phyloP scores from a whole-genome alignment of 2,797 vertebrate species.

The Varecia variegata region DNA sequence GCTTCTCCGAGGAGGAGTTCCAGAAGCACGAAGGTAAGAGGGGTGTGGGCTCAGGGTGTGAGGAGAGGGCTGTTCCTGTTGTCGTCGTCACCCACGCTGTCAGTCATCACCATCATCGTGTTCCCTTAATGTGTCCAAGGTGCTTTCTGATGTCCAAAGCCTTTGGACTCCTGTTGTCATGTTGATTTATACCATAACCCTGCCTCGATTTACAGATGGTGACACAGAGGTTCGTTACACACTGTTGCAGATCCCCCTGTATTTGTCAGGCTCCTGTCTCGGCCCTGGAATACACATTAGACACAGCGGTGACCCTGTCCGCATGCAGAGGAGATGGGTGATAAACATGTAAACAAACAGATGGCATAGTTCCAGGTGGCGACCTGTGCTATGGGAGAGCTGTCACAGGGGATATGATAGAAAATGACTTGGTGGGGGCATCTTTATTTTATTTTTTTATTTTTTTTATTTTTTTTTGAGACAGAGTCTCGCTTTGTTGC shows the following conservation, averaged over 20 bases:
- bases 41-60: fast-evolving
- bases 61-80: fast-evolving
- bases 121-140: fast-evolving
- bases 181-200: not conserved
- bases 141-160: fast-evolving
- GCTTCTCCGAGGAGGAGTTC: conserved; percentile 89
- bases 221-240: not conserved
- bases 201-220: not conserved
- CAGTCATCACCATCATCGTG: fast-evolving
- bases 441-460: too few relatives aligned
- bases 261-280: not conserved
- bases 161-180: not conserved
- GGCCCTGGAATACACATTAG: fast-evolving
- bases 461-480: too few relatives aligned
- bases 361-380: not conserved
- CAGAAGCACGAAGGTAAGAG: conserved; percentile 90
- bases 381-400: not conserved
- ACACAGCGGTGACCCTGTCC: not conserved
- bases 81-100: fast-evolving
- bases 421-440: not conserved
- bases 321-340: not conserved
- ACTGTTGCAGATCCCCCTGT: fast-evolving
- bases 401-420: fast-evolving
- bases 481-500: too few relatives aligned
- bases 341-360: not conserved